A percentile compares a stretch with the other conserved stretches of the same genome.
Evolutionary conservation across 2,113 vertebrate species (phyloP).

Genomic region (Callaeas wilsoni): DNA sequence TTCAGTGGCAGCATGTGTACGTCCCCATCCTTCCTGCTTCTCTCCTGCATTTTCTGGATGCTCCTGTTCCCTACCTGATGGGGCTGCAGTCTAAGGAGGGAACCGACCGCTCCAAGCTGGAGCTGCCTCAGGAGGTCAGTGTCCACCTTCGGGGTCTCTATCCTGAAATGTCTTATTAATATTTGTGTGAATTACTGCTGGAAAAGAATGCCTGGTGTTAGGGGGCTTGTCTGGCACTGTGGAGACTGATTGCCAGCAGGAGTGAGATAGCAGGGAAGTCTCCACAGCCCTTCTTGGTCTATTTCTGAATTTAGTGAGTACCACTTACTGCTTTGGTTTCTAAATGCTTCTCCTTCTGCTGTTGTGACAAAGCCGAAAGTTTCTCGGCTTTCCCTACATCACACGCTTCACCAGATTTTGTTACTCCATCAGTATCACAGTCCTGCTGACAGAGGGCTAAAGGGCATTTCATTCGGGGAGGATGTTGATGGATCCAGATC

Average conservation of each 20-base stretch:
- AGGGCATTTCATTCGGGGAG: background rate
- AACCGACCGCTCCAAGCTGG: conserved; percentile 89
- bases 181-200: background rate
- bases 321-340: background rate
- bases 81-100: conserved; percentile 93
- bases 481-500: background rate
- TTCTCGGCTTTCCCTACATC: background rate
- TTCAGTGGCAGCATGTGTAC: conserved; percentile 98
- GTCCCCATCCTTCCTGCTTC: conserved; percentile 94
- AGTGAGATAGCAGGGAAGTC: background rate
- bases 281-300: background rate
- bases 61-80: conserved; percentile 95
- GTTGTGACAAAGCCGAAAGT: background rate
- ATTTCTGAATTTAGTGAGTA: background rate
- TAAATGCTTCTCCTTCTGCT: background rate
- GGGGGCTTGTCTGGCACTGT: background rate
- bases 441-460: background rate
- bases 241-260: background rate
- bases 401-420: rapidly evolving
- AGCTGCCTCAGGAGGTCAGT: conserved; percentile 94
- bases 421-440: background rate
- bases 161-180: rapidly evolving
- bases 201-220: background rate
- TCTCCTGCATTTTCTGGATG: conserved; percentile 92
- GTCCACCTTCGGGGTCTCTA: rapidly evolving